Evolutionary conservation across 2,113 vertebrate species (phyloP), one percentile per base, ranked within the genome.

Genomic region (Zeus faber): DNA sequence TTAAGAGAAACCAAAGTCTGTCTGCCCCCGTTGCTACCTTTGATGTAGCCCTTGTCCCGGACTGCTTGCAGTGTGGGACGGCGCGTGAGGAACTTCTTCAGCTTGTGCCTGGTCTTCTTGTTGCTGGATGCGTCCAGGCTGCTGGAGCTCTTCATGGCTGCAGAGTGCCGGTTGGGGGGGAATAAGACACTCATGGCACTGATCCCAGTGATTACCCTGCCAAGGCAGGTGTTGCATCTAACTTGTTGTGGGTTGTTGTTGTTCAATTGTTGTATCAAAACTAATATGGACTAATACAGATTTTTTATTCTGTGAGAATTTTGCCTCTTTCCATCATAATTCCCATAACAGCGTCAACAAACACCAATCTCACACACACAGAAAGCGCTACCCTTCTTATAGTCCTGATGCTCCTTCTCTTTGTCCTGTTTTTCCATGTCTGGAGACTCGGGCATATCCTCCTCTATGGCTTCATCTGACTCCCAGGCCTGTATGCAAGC

Each of bases 21-120:
- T 9, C 27, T 29, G 27, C 27, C 27, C 4, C 27, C 7, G 27
- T 29, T 4, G 27, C 9, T 87, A 98, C 96, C 95, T 93, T 97
- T 95, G 70, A 98, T 98, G 82, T 99, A 99, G 63, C 96, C 96
- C 70, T 96, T 98, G 84, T 99, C 96, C 62, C 92, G 88, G 67
- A 99, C 95, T 13, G 96, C 85, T 89, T 99, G 97, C 72, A 98
- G 87, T 0, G 96, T 97, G 2, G 96, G 97, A 2, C 96, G 90
- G 6, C 95, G 89, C 0, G 88, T 95, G 44, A 99, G 94, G 86
- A 99, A 97, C 81, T 96, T 98, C 87, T 93, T 98, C 64, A 99
- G 88, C 77, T 97, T 98, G 9, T 93, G 93, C 83, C 91, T 91
- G 35, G 93, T 94, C 84, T 97, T 98, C 43, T 97, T 98, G 80